Evolutionary conservation across 2,113 vertebrate species (phyloP).

Genomic region (Gracilinanus agilis): DNA sequence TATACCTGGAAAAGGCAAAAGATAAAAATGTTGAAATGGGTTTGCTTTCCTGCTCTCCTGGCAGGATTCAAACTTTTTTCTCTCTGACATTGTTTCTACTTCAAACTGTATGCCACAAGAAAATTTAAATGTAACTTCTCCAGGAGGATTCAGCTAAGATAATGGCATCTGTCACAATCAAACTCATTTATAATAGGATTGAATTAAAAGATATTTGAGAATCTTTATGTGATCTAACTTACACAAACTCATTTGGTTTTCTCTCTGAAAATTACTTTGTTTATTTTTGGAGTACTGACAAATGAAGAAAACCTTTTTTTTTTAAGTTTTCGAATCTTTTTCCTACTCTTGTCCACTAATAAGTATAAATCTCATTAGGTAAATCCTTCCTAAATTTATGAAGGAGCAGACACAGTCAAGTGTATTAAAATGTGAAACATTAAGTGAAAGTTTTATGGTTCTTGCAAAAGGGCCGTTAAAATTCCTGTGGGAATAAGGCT

Average conservation of each 20-base stretch:
- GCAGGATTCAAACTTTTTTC: conserved; percentile 1
- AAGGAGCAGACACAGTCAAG: neutral
- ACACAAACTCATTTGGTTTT: neutral
- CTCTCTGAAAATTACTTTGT: conserved; percentile 18
- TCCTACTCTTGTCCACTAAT: neutral
- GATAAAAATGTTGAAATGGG: conserved; percentile 32
- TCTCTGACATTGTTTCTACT: neutral
- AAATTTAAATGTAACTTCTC: conserved; percentile 23
- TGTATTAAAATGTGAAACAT: neutral
- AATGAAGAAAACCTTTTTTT: neutral
- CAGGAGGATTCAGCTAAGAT: neutral
- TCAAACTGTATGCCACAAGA: neutral
- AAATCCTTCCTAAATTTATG: neutral
- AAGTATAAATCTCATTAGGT: neutral
- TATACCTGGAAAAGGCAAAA: neutral
- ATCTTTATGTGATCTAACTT: conserved; percentile 8
- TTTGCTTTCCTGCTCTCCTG: conserved; percentile 5
- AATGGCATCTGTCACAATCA: neutral
- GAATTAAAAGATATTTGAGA: neutral
- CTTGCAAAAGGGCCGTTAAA: neutral
- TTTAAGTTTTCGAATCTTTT: neutral
- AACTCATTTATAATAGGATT: neutral
- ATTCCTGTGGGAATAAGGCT: neutral
- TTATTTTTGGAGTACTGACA: neutral
- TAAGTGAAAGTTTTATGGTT: neutral